These are phyloP conservation scores for Microplitis mediator DNA, from an alignment of 1,140 invertebrate species.

Conservation along the genomic window DNA sequence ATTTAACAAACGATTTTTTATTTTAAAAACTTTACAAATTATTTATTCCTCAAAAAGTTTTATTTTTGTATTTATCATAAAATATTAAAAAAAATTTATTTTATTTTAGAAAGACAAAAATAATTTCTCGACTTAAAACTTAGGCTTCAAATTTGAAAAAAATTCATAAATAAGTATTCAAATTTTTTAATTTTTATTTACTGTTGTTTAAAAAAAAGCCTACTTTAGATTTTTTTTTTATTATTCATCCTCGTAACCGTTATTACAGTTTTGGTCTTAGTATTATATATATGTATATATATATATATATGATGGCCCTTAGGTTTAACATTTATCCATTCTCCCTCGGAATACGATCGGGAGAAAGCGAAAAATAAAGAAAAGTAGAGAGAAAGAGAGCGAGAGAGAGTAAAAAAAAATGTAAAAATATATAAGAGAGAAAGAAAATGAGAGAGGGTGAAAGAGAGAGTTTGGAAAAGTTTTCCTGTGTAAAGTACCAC, in stretches of 20 bases:
- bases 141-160: no score
- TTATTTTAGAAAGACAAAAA: no score
- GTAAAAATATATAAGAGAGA: no score
- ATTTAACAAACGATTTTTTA: not conserved
- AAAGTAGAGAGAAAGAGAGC: constrained; percentile 35
- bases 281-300: constrained; percentile 26
- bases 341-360: constrained; percentile 34
- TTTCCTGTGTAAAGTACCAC: constrained; percentile 63
- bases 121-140: not conserved
- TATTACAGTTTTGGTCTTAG: constrained; percentile 32
- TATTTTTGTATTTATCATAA: no score
- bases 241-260: constrained; percentile 28
- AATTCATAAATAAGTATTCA: no score
- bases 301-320: constrained; percentile 28
- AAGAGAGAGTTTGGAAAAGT: constrained; percentile 49
- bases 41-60: no score
- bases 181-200: no score
- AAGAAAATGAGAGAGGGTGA: constrained; percentile 5
- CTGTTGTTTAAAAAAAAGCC: not conserved
- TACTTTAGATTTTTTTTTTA: constrained; percentile 23
- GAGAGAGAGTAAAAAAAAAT: constrained; percentile 30
- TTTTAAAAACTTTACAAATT: no score
- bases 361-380: constrained; percentile 27
- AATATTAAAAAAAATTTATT: no score
- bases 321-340: constrained; percentile 19